Evolutionary conservation across 2,888 invertebrate genomes (phyloP), one percentile per base, ranked within the genome.

Genomic region (Deladenus siricidicola): DNA sequence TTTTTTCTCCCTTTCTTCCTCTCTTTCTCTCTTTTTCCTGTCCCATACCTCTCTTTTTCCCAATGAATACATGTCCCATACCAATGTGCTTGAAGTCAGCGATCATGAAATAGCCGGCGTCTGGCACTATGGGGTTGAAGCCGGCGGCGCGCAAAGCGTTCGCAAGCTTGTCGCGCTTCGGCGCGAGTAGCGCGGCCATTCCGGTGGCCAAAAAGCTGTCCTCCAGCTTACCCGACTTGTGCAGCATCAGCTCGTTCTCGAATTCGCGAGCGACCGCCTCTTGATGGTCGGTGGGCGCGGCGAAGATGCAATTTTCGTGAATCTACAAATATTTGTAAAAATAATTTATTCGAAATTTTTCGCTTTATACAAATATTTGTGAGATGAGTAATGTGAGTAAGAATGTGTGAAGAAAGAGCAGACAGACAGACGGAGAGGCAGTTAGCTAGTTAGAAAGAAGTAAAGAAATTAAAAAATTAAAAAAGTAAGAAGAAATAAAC

Each of bases 61-160:
- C n/a, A n/a, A n/a, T n/a, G n/a, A n/a, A n/a, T 19, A 54, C 26
- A 44, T 26, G 28, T 21, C 44, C 34, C 54, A 24, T 14, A 74
- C 74, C 67, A 24, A 70, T 60, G 30, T 72, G 62, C 23, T 87
- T 85, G 87, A 89, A 92, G 81, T 98, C 90, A 1, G 93, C 93
- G 55, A 98, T 80, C 84, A 99, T 88, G 79, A 98, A 99, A 81
- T 94, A 99, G 0, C 98, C 96, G 2, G 91, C 93, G 71, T 96
- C 90, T 0, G 98, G 98, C 58, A 93, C 82, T 0, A 89, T 89
- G 0, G 94, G 70, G 43, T 85, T 85, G 50, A 63, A 62, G 34
- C 63, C 61, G 2, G 56, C 63, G 10, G 42, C 39, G n/a, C 57
- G 23, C 51, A 58, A 26, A 42, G 60, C 60, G n/a, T 56, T 26